Conservation (phyloP, 2,888 invertebrate species). For the Dynastes tityus region DNA sequence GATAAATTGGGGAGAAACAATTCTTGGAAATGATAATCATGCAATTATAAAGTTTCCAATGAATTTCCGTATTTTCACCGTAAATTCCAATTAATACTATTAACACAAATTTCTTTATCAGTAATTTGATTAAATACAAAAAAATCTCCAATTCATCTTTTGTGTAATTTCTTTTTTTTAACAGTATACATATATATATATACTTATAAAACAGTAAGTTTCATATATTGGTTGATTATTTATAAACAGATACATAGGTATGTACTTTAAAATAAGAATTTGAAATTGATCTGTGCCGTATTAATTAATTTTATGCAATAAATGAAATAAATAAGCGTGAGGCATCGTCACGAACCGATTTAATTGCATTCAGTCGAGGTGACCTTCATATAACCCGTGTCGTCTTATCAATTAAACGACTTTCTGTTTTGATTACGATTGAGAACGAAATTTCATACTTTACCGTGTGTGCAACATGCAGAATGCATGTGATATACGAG, state of each 20-base stretch:
- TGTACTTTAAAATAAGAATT: not conserved
- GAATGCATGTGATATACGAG: not conserved
- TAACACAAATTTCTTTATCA: too few relatives aligned
- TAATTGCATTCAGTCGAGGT: conserved; percentile 59
- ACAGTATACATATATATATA: too few relatives aligned
- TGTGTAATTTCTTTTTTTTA: too few relatives aligned
- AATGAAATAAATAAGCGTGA: conserved; percentile 15
- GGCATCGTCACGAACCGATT: conserved; percentile 44
- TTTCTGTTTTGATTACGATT: conserved; percentile 26
- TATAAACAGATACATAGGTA: not conserved
- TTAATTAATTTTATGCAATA: conserved; percentile 28
- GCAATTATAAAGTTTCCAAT: too few relatives aligned
- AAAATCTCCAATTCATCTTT: too few relatives aligned
- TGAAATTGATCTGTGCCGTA: not conserved
- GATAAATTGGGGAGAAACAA: too few relatives aligned
- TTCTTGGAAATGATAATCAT: too few relatives aligned
- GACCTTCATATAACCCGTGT: conserved; percentile 60
- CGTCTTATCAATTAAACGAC: conserved; percentile 45
- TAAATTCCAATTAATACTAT: too few relatives aligned
- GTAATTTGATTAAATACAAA: too few relatives aligned
- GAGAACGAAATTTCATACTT: not conserved
- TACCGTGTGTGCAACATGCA: conserved; percentile 1
- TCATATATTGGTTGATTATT: too few relatives aligned
- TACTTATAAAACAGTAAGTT: too few relatives aligned
- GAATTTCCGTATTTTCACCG: too few relatives aligned